Evolutionary conservation across 2,797 vertebrate genomes (phyloP).

Genomic region (Sylvia borin): DNA sequence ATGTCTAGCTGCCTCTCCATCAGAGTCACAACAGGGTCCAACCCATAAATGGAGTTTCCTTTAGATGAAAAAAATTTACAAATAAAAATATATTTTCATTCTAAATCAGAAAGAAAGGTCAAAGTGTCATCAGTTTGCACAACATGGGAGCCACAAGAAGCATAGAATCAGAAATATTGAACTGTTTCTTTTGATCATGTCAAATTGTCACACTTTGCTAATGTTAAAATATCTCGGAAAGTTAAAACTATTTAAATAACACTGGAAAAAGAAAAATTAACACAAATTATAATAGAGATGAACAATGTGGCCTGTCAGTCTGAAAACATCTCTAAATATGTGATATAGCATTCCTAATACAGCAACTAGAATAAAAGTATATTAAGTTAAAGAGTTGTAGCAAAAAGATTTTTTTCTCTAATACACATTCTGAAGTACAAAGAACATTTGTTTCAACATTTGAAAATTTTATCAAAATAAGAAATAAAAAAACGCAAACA

Average conservation of each 20-base stretch:
- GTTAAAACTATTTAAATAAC: not conserved
- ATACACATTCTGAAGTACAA: not conserved
- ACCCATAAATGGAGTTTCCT: not conserved
- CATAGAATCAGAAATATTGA: not conserved
- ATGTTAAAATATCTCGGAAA: not conserved
- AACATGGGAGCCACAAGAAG: not conserved
- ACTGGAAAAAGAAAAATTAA: not conserved
- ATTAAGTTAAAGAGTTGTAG: not conserved
- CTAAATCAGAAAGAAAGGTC: not conserved
- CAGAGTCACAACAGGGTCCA: not conserved
- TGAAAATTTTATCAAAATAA: not conserved
- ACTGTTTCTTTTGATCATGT: not conserved
- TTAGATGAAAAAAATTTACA: not conserved
- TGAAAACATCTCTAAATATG: not conserved
- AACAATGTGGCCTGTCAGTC: not conserved
- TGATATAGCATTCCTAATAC: not conserved
- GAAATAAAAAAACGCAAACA: not conserved
- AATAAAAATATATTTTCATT: not conserved
- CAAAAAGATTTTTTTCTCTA: not conserved
- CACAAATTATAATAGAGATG: not conserved
- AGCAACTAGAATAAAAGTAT: not conserved
- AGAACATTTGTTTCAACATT: not conserved
- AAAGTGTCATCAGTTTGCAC: not conserved
- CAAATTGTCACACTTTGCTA: not conserved
- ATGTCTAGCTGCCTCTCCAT: not conserved